These are phyloP conservation scores for Dynastes tityus DNA, from an alignment of 2,888 invertebrate species.

Conservation along the genomic window DNA sequence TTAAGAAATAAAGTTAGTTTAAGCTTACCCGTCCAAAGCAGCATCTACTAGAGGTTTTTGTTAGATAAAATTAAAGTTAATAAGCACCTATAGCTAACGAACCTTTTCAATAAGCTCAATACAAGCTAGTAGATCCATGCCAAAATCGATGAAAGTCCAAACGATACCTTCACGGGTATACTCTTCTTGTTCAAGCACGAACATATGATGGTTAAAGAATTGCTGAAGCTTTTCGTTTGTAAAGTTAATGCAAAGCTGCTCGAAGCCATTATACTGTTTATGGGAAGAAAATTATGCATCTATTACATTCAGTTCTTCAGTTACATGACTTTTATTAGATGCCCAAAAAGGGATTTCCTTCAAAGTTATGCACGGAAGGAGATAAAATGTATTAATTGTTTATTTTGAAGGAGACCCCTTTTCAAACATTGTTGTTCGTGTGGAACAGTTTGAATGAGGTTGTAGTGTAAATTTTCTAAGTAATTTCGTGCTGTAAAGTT, in stretches of 20 bases:
- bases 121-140: slow-evolving; percentile 98
- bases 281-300: slow-evolving; percentile 45
- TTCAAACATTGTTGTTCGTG: too few relatives aligned
- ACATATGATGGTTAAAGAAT: slow-evolving; percentile 99
- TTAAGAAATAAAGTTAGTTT: too few relatives aligned
- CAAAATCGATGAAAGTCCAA: slow-evolving; percentile 99
- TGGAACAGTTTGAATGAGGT: too few relatives aligned
- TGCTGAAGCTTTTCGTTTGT: slow-evolving; percentile 99
- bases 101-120: slow-evolving; percentile 99
- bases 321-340: background rate
- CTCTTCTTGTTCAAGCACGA: slow-evolving; percentile 99
- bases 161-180: slow-evolving; percentile 97
- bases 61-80: too few relatives aligned
- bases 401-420: too few relatives aligned
- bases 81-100: slow-evolving; percentile 6
- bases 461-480: too few relatives aligned
- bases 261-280: slow-evolving; percentile 95
- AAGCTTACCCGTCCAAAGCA: background rate
- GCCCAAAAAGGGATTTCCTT: too few relatives aligned
- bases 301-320: background rate
- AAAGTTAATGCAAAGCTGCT: slow-evolving; percentile 99
- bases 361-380: too few relatives aligned
- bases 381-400: too few relatives aligned
- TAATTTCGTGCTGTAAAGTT: too few relatives aligned
- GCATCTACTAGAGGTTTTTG: too few relatives aligned